These are phyloP conservation scores for Chamaetylas fuelleborni DNA, from an alignment of 2,113 vertebrate species.

Conservation along the genomic window DNA sequence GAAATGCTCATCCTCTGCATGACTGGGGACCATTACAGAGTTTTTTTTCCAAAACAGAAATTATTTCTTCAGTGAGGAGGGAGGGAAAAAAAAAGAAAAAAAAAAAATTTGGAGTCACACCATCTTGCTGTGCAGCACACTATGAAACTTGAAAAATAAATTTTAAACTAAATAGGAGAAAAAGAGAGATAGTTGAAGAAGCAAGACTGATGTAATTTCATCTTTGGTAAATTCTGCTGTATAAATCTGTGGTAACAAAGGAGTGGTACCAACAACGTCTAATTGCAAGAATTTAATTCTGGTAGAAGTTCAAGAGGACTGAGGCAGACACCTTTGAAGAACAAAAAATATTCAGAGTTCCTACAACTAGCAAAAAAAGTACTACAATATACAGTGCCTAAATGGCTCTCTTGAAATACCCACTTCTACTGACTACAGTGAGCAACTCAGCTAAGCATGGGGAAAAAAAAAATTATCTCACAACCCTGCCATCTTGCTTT, in stretches of 20 bases:
- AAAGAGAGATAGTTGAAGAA: neutral
- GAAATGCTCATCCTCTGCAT: neutral
- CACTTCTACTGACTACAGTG: neutral
- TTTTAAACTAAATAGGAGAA: neutral
- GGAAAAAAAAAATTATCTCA: neutral
- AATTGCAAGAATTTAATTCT: neutral
- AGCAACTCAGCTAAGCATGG: neutral
- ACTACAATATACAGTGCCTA: neutral
- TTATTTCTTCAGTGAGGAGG: neutral
- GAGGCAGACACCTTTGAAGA: neutral
- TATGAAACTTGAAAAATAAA: neutral
- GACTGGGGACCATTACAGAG: neutral
- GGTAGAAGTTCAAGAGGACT: neutral
- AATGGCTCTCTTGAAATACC: neutral
- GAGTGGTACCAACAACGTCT: neutral
- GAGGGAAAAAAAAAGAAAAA: rapidly evolving
- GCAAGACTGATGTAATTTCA: neutral
- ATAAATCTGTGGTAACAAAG: neutral
- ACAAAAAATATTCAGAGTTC: neutral
- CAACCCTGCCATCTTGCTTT: neutral
- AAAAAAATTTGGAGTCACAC: neutral
- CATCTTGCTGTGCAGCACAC: neutral
- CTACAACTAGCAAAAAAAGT: neutral
- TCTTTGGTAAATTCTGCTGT: neutral
- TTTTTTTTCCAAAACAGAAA: neutral